phyloP scores from a whole-genome alignment of 1,140 invertebrate species.

The Halotydeus destructor region DNA sequence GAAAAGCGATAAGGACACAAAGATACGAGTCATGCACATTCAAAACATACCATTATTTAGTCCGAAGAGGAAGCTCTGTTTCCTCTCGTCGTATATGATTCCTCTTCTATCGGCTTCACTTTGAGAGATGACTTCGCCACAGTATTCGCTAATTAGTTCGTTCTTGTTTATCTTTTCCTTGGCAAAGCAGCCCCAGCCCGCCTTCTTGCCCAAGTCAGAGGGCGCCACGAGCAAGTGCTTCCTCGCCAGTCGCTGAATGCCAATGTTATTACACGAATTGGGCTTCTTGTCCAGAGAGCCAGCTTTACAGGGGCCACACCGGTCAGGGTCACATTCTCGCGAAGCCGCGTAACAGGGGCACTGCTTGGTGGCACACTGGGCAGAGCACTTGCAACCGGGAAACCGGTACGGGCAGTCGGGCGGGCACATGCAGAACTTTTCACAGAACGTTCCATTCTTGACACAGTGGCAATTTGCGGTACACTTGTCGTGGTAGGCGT shows the following conservation, averaged over 20 bases:
- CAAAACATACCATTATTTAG: conserved; percentile 61
- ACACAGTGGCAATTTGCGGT: conserved; percentile 56
- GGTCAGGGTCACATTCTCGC: conserved; percentile 92
- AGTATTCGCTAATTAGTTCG: conserved; percentile 97
- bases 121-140: conserved; percentile 91
- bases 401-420: conserved; percentile 86
- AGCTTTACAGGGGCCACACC: conserved; percentile 88
- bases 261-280: conserved; percentile 91
- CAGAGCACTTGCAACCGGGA: conserved; percentile 90
- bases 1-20: not conserved
- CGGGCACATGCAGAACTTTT: conserved; percentile 92
- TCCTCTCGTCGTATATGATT: conserved; percentile 97
- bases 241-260: conserved; percentile 65
- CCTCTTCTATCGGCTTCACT: conserved; percentile 94
- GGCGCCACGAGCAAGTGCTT: conserved; percentile 80
- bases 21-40: conserved; percentile 5
- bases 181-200: conserved; percentile 95
- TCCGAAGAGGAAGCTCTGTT: conserved; percentile 98
- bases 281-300: conserved; percentile 61
- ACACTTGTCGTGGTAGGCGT: too few species aligned
- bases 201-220: conserved; percentile 90
- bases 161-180: conserved; percentile 82
- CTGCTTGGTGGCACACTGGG: conserved; percentile 93
- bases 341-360: conserved; percentile 94
- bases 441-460: conserved; percentile 82